phyloP scores from a whole-genome alignment of 2,797 vertebrate genomes.

The Acipenser oxyrinchus region DNA sequence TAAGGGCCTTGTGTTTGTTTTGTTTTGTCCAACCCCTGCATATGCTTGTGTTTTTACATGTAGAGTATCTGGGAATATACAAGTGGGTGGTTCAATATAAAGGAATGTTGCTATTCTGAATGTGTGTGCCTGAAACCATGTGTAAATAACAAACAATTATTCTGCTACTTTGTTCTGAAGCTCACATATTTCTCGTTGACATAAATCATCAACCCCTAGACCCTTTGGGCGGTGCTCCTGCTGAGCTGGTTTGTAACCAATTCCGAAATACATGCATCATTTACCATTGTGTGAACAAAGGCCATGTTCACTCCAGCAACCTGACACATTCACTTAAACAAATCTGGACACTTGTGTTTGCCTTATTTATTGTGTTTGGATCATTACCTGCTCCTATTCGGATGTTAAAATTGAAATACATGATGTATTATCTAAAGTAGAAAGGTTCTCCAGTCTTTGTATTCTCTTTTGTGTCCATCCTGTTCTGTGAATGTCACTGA shows the following conservation, averaged over 20 bases:
- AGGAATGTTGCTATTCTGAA: too few relatives aligned
- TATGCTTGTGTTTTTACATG: too few relatives aligned
- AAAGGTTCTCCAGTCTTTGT: neutral
- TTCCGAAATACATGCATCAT: constrained; percentile 20
- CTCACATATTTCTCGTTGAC: neutral
- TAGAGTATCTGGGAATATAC: too few relatives aligned
- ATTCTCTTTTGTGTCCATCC: neutral
- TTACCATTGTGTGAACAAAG: constrained; percentile 4
- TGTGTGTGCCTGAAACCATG: too few relatives aligned
- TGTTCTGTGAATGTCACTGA: constrained; percentile 6
- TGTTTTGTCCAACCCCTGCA: too few relatives aligned
- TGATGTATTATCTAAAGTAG: neutral
- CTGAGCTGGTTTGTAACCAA: constrained; percentile 6
- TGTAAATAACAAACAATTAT: neutral
- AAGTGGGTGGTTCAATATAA: too few relatives aligned
- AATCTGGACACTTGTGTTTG: constrained; percentile 1
- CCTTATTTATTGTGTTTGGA: constrained; percentile 4
- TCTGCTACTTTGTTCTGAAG: neutral
- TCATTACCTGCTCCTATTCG: constrained; percentile 5
- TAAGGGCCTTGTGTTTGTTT: too few relatives aligned
- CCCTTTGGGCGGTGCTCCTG: constrained; percentile 4
- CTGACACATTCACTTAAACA: constrained; percentile 12
- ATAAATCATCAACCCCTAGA: neutral
- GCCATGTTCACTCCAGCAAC: constrained; percentile 4
- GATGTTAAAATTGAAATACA: constrained; percentile 15